Percentiles rank a stretch among this genome's conserved stretches.
These are phyloP conservation scores for Drosophila micromelanica DNA, from an alignment of 1,140 invertebrate genomes.

Conservation along the genomic window DNA sequence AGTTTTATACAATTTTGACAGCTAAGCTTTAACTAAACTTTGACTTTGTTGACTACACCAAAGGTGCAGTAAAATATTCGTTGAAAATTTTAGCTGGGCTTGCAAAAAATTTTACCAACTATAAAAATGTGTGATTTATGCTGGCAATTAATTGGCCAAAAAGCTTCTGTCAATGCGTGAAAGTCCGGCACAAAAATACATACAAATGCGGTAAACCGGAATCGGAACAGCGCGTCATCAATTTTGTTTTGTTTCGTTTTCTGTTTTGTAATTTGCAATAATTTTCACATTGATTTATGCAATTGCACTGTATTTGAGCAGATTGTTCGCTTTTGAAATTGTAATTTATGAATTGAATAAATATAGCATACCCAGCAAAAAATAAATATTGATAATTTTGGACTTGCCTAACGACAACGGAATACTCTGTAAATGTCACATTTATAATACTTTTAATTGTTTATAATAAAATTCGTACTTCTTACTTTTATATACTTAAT, in stretches of 20 bases:
- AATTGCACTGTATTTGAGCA: conserved; percentile 31
- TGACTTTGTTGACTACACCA: conserved; percentile 1
- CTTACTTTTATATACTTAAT: not conserved
- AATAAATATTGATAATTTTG: not conserved
- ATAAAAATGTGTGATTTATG: conserved; percentile 63
- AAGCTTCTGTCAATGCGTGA: conserved; percentile 40
- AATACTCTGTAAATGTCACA: not conserved
- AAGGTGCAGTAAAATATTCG: conserved; percentile 20
- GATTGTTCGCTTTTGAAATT: conserved; percentile 2
- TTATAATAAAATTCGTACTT: too few relatives aligned
- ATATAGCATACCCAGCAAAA: conserved; percentile 9
- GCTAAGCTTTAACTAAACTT: not conserved
- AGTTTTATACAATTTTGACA: not conserved
- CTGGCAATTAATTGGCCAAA: conserved; percentile 59
- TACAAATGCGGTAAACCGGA: conserved; percentile 44
- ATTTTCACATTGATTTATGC: conserved; percentile 45
- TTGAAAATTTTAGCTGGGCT: conserved; percentile 29
- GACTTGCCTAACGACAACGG: not conserved
- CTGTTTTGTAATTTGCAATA: conserved; percentile 20
- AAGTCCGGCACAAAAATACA: conserved; percentile 22
- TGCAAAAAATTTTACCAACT: conserved; percentile 38
- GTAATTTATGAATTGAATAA: conserved; percentile 44
- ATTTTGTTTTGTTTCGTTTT: conserved; percentile 15
- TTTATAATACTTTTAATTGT: not conserved
- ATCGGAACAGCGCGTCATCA: conserved; percentile 44